Base-by-base conservation (phyloP, 2,113 vertebrate genomes). In the Engystomops pustulosus region DNA sequence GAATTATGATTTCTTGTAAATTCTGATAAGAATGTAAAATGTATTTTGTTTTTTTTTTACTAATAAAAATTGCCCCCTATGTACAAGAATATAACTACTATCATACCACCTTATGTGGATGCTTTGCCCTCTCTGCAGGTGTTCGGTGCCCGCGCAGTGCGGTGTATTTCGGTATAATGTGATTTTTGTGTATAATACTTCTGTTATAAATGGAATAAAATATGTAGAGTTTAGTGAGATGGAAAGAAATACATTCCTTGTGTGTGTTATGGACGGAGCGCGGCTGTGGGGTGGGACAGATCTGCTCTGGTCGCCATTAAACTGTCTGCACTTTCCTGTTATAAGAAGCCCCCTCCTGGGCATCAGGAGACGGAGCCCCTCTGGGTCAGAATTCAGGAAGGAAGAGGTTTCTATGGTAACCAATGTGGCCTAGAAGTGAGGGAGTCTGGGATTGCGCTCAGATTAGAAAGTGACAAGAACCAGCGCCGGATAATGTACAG, bases 321-420 rank as follows among this genome's bases (percentile, higher is more conserved):
- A 91, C 91, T 92, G 93, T 93, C 94, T 93, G 85, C 88, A 91
- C 89, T 87, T 94, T 94, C 92, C 93, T 94, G 93, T 93, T 92
- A 92, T 91, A 94, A 92, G 90, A 92, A 91, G 88, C 91, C 88
- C 90, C 90, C 92, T 93, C 90, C 91, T 89, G 92, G 92, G 90
- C 85, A 78, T 2, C 58, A 84, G 87, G 86, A 88, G 89, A 91
- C 89, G 90, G 89, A 88, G 82, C 86, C 88, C 91, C 87, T 86
- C 1, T 81, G 88, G 90, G 87, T 92, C 90, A 91, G 89, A 88
- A 89, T 93, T 89, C 90, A 92, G 93, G 92, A 94, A 94, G 92
- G 91, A 94, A 94, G 93, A 93, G 86, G 89, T 94, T 94, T 90
- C 94, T 92, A 93, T 55, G 89, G 93, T 91, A 93, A 94, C 93